Conservation (phyloP, 2,797 vertebrate species). For the Spondyliosoma cantharus region DNA sequence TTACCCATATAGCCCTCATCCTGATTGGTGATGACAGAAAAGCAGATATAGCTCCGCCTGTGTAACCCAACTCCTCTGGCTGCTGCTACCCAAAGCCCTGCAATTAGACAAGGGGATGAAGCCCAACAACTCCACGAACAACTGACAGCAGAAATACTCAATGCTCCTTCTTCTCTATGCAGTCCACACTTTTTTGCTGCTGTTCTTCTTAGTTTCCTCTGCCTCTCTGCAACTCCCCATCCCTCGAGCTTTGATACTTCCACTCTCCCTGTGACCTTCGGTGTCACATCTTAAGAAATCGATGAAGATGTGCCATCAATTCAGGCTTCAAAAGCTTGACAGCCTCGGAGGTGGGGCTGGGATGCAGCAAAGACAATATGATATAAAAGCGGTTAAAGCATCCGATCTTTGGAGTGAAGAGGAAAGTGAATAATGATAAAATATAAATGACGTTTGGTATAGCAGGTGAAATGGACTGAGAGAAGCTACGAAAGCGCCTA, state of each 20-base stretch:
- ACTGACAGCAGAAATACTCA: constrained; percentile 36
- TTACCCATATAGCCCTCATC: constrained; percentile 74
- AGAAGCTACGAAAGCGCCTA: constrained; percentile 31
- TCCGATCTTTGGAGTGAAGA: constrained; percentile 13
- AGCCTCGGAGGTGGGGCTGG: constrained; percentile 7
- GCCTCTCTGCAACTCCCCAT: not conserved
- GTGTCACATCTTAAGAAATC: constrained; percentile 49
- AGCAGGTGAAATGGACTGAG: constrained; percentile 45
- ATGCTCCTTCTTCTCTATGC: constrained; percentile 1
- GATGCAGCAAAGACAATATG: constrained; percentile 20
- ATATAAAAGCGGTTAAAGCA: constrained; percentile 21
- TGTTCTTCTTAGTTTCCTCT: not conserved
- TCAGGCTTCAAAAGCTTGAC: constrained; percentile 37
- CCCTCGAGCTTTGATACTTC: constrained; percentile 40
- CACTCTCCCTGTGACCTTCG: constrained; percentile 63
- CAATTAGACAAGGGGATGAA: constrained; percentile 69
- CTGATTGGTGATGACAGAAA: constrained; percentile 82
- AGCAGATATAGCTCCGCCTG: constrained; percentile 74
- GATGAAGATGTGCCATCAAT: constrained; percentile 51
- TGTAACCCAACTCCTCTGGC: constrained; percentile 72
- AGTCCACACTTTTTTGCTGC: not conserved
- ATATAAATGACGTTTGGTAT: constrained; percentile 50
- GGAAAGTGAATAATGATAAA: constrained; percentile 52
- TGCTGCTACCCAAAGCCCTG: constrained; percentile 58
- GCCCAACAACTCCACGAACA: constrained; percentile 42